Conservation (phyloP, 2,888 invertebrate species). For the Cynaeus angustus region DNA sequence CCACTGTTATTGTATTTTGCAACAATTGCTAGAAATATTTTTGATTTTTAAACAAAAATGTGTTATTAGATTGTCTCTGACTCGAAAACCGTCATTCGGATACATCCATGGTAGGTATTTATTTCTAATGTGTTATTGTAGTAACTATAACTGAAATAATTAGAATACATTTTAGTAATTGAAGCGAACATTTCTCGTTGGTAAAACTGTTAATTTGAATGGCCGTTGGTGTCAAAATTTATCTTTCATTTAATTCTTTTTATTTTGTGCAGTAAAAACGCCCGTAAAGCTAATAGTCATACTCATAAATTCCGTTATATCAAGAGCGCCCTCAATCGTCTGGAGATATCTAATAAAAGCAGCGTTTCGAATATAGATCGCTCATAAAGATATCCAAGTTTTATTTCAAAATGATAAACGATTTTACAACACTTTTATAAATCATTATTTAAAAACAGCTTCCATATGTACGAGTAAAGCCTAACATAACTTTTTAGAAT, state of each 20-base stretch:
- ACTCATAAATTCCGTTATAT: slow-evolving; percentile 44
- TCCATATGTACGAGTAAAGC: slow-evolving; percentile 30
- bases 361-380: slow-evolving; percentile 46
- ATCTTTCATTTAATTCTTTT: slow-evolving; percentile 26
- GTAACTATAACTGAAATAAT: no score
- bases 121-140: no score
- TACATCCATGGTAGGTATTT: no score
- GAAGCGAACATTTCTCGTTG: not conserved
- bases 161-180: no score
- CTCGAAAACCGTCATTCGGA: no score
- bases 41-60: no score
- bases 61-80: no score
- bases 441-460: slow-evolving; percentile 46
- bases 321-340: slow-evolving; percentile 44
- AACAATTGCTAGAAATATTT: no score
- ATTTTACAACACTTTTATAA: slow-evolving; percentile 50
- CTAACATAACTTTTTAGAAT: slow-evolving; percentile 40
- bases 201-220: slow-evolving; percentile 15
- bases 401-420: slow-evolving; percentile 48
- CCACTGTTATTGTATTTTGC: no score
- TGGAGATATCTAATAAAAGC: slow-evolving; percentile 47
- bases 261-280: slow-evolving; percentile 39
- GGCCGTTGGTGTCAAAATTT: slow-evolving; percentile 16
- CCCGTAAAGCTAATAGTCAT: slow-evolving; percentile 46
- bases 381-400: slow-evolving; percentile 46